Percentiles rank a stretch among this genome's conserved stretches.
Evolutionary conservation across 2,113 vertebrate species (phyloP).

Genomic region (Ahaetulla prasina): DNA sequence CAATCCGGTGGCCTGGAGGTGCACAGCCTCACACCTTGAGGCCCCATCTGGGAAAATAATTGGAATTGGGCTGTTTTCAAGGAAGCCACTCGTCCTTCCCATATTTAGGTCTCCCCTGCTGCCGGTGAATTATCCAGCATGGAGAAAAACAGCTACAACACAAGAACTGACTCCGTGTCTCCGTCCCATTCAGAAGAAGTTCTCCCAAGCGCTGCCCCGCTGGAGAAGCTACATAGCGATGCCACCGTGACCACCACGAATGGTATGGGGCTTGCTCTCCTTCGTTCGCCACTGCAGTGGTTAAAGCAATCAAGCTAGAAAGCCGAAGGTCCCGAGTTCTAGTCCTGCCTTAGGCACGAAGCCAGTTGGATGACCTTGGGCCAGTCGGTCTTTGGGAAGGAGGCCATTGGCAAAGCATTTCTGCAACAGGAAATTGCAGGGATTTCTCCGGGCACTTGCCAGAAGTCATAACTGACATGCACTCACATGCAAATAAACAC

Average conservation of each 20-base stretch:
- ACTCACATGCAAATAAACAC: too few species aligned
- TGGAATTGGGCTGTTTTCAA: background rate
- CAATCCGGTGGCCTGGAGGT: background rate
- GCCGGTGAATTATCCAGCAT: background rate
- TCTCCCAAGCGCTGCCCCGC: background rate
- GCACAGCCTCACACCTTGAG: background rate
- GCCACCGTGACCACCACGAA: fast-evolving
- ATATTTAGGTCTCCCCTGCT: background rate
- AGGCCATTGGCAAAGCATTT: background rate
- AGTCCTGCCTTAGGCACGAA: background rate
- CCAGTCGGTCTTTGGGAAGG: background rate
- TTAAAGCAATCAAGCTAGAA: background rate
- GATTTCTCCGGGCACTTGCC: too few species aligned
- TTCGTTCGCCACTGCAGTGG: fast-evolving
- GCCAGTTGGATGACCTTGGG: too few species aligned
- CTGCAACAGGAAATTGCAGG: background rate
- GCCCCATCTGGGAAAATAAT: background rate
- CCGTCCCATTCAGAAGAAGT: background rate
- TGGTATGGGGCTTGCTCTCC: conserved; percentile 20
- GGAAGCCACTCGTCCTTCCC: background rate
- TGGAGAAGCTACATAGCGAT: background rate
- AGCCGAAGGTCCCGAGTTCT: background rate
- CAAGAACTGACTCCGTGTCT: background rate
- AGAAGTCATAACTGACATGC: too few species aligned
- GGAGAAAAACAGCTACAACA: background rate